Percentiles rank a stretch among this genome's conserved stretches.
Conservation (phyloP, 2,888 invertebrate genomes). For the Emmelina monodactyla region DNA sequence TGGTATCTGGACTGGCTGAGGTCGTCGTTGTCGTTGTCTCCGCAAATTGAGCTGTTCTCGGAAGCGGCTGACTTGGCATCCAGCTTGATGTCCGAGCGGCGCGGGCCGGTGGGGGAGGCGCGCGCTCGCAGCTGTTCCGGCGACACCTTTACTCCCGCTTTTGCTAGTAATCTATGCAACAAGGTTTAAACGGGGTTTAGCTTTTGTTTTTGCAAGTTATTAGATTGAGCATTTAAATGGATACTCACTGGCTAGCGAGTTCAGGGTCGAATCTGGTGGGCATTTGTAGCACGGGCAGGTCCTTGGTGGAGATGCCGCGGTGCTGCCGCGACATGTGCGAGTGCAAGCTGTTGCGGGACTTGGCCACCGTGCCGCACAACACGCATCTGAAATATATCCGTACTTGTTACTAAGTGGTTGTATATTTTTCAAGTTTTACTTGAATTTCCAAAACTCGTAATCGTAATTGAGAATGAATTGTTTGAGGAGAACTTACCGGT, state of each 20-base stretch:
- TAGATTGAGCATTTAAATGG: not conserved
- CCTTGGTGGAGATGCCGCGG: constrained; percentile 92
- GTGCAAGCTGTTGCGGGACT: constrained; percentile 89
- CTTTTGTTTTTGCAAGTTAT: not conserved
- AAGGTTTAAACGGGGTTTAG: not conserved
- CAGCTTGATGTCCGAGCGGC: constrained; percentile 78
- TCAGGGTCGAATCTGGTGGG: constrained; percentile 92
- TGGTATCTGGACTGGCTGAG: constrained; percentile 72
- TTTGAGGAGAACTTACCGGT: too few species aligned
- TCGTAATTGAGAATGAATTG: too few species aligned
- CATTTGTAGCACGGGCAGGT: constrained; percentile 91
- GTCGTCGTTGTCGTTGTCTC: constrained; percentile 85
- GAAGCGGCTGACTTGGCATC: constrained; percentile 80
- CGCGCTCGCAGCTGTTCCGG: constrained; percentile 84
- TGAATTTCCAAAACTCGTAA: not conserved
- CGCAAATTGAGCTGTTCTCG: constrained; percentile 77
- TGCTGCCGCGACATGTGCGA: constrained; percentile 95
- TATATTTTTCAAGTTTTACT: not conserved
- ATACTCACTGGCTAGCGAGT: constrained; percentile 76
- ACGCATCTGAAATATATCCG: constrained; percentile 70
- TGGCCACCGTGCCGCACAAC: constrained; percentile 90
- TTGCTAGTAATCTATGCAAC: constrained; percentile 73
- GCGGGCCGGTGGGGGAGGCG: constrained; percentile 85
- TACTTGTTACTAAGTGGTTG: not conserved
- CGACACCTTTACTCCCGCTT: constrained; percentile 87